phyloP scores from a whole-genome alignment of 2,888 invertebrate species.

The Tetragonisca angustula region DNA sequence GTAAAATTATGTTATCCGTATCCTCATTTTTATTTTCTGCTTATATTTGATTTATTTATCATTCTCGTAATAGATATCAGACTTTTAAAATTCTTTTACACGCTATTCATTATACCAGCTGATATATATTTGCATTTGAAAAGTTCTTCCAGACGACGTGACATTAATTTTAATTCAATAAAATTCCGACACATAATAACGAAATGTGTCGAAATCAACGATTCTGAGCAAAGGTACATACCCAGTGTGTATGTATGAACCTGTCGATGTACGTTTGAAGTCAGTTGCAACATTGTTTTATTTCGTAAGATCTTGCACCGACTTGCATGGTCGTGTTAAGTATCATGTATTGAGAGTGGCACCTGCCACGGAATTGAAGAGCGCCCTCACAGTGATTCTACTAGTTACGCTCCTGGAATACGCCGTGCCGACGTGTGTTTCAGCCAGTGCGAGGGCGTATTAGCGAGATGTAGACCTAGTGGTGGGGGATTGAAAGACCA shows the following conservation, averaged over 20 bases:
- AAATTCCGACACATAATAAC: not conserved
- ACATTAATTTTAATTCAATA: not conserved
- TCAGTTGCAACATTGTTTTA: conserved; percentile 33
- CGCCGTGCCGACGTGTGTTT: conserved; percentile 73
- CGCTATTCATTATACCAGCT: not conserved
- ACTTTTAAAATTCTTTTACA: not conserved
- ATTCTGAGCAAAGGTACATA: conserved; percentile 26
- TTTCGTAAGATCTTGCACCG: conserved; percentile 29
- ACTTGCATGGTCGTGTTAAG: conserved; percentile 27
- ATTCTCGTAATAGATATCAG: not conserved
- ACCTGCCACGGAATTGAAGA: conserved; percentile 43
- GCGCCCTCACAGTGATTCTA: conserved; percentile 54
- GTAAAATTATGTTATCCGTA: not conserved
- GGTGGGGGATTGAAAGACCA: conserved; percentile 59
- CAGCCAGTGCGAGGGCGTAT: conserved; percentile 71
- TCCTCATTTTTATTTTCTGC: not conserved
- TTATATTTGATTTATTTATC: not conserved
- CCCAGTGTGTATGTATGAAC: conserved; percentile 21
- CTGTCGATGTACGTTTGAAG: conserved; percentile 1
- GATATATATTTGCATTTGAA: not conserved
- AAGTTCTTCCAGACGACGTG: not conserved
- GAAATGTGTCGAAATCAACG: not conserved
- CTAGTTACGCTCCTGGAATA: conserved; percentile 70
- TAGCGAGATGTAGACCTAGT: conserved; percentile 60
- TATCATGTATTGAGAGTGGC: conserved; percentile 37